Base-by-base conservation (phyloP, 2,797 vertebrate genomes). In the Onychomys leucogaster region DNA sequence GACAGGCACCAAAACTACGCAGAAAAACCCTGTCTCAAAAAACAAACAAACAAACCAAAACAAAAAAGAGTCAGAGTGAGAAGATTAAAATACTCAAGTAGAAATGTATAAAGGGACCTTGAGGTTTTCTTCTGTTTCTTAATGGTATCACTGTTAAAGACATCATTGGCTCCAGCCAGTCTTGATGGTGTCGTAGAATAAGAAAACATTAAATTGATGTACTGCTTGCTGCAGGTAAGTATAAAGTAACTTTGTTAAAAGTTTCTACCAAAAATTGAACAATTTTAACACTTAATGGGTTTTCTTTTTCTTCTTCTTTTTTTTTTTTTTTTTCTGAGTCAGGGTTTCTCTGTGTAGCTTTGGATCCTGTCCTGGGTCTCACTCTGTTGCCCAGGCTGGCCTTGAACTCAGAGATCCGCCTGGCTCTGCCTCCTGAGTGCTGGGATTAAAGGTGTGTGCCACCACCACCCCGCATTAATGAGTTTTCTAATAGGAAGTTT, bases 401-500 rank as follows among this genome's bases (percentile, higher is more conserved):
- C n/a, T n/a, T n/a, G n/a, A n/a, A n/a, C n/a, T n/a, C n/a, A n/a
- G n/a, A n/a, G n/a, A n/a, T n/a, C n/a, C n/a, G n/a, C n/a, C n/a
- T n/a, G n/a, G n/a, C n/a, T n/a, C n/a, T n/a, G n/a, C n/a, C n/a
- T n/a, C n/a, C n/a, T n/a, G n/a, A n/a, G n/a, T n/a, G n/a, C n/a
- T n/a, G n/a, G n/a, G n/a, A n/a, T n/a, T n/a, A n/a, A n/a, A n/a
- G n/a, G n/a, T n/a, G n/a, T n/a, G n/a, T n/a, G n/a, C n/a, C n/a
- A n/a, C n/a, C n/a, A n/a, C n/a, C n/a, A n/a, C n/a, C n/a, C n/a
- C n/a, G n/a, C n/a, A n/a, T n/a, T n/a, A n/a, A 84, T 94, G 16
- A 89, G n/a, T 89, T 69, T 95, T 29, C 43, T 89, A 89, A 88
- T 89, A 71, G 27, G 76, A 95, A 69, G 16, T 81, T 92, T 96